Evolutionary conservation across 2,888 invertebrate species (phyloP), one percentile per base, ranked within the genome.

Genomic region (Muschampia plurimacula): DNA sequence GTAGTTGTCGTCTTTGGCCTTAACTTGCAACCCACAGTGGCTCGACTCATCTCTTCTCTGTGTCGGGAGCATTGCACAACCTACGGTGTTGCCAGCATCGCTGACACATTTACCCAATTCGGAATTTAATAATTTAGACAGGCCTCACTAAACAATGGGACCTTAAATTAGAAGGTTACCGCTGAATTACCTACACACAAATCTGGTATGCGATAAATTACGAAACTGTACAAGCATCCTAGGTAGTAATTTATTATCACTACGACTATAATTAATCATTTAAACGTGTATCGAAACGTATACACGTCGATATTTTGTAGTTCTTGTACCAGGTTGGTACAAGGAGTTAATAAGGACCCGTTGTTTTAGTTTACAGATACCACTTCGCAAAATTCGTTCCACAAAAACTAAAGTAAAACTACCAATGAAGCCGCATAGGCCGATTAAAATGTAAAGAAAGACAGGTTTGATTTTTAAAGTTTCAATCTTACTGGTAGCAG

Each of bases 71-170:
- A 12, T 88, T 90, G 86, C 88, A 90, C 72, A 72, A 72, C 63
- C 72, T 67, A 72, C 72, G 88, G 79, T 79, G 83, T 79, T 82
- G 80, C 81, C 78, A 83, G 73, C 76, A 66, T 78, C 82, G 77
- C 87, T 88, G 90, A 87, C 91, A 90, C 89, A 86, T 90, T 90
- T 89, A 89, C 89, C 88, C 83, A 87, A 87, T 89, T 88, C 81
- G 83, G 86, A 81, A 84, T 86, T 86, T 83, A 87, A 90, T 90
- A 86, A 91, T 89, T 90, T 86, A 83, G 75, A 74, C 84, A 83
- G 82, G 76, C 85, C 84, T 83, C 83, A 85, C 87, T 87, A 86
- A 89, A 92, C 90, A 90, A 89, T 90, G 81, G 88, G 79, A 87
- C 84, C 87, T 87, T 87, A 89, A 87, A 89, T 86, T 87, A 86